Conservation (phyloP, 1,140 invertebrate species). For the Idris sp. region DNA sequence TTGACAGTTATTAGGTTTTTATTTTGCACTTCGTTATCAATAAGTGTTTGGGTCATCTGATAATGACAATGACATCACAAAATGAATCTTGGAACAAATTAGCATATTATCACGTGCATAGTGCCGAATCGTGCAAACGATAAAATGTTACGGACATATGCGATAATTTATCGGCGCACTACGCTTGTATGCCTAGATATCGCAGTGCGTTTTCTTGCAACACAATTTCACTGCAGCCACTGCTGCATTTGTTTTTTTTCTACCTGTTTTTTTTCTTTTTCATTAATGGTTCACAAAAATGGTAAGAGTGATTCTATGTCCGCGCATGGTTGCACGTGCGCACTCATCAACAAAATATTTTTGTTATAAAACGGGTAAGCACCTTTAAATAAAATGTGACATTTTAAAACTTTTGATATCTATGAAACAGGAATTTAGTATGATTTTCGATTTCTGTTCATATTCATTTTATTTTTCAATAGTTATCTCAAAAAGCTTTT, state of each 20-base stretch:
- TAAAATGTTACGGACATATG: constrained; percentile 63
- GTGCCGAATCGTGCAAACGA: constrained; percentile 56
- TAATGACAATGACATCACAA: constrained; percentile 61
- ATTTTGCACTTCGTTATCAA: constrained; percentile 55
- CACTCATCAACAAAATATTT: constrained; percentile 20
- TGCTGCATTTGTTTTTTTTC: constrained; percentile 47
- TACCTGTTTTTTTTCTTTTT: too few species aligned
- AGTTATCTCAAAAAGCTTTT: too few species aligned
- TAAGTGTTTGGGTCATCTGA: constrained; percentile 62
- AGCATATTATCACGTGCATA: constrained; percentile 68
- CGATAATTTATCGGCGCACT: constrained; percentile 60
- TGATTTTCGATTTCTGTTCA: too few species aligned
- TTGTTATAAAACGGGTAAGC: neutral
- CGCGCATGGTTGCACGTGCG: constrained; percentile 13
- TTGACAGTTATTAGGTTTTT: constrained; percentile 38
- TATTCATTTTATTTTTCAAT: too few species aligned
- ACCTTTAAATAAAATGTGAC: constrained; percentile 13
- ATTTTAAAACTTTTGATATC: neutral
- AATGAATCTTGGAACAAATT: constrained; percentile 68
- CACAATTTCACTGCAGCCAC: constrained; percentile 41
- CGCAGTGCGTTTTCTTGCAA: constrained; percentile 21
- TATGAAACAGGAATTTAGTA: too few species aligned
- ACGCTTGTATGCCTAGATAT: constrained; percentile 42
- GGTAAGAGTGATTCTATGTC: constrained; percentile 18
- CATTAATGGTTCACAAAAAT: constrained; percentile 50